Evolutionary conservation across 2,888 invertebrate species (phyloP).

Genomic region (Bimastos eiseni): DNA sequence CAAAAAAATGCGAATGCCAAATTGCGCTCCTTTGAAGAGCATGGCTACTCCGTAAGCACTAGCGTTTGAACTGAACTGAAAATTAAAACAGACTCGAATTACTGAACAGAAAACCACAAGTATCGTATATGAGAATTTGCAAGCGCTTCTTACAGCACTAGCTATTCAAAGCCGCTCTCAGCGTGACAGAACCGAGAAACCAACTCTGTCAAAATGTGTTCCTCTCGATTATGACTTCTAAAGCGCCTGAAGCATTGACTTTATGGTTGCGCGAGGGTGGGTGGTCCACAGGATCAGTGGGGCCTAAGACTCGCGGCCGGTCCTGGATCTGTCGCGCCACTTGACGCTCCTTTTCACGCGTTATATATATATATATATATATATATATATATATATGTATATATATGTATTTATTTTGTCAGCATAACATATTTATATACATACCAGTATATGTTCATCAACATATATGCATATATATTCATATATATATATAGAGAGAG

Average conservation of each 20-base stretch:
- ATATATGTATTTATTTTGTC: background rate
- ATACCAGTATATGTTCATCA: too few species aligned
- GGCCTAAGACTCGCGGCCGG: background rate
- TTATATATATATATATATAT: background rate
- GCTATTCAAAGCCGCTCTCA: too few species aligned
- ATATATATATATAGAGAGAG: too few species aligned
- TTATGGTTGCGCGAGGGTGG: background rate
- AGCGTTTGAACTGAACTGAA: background rate
- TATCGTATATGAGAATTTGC: too few species aligned
- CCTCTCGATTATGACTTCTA: background rate
- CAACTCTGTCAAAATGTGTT: background rate
- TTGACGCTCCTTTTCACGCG: background rate
- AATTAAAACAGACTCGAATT: background rate
- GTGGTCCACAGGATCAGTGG: background rate
- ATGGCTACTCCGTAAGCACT: too few species aligned
- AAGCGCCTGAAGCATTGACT: background rate
- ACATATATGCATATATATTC: too few species aligned
- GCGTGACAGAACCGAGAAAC: too few species aligned
- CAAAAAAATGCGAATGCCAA: too few species aligned
- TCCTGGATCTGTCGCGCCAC: background rate
- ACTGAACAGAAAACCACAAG: background rate
- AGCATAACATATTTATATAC: too few species aligned
- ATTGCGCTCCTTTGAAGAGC: too few species aligned
- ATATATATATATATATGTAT: background rate
- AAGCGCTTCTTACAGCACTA: too few species aligned